Percentiles rank a stretch among this genome's conserved stretches.
Evolutionary conservation across 2,113 vertebrate genomes (phyloP).

Genomic region (Pandion haliaetus): DNA sequence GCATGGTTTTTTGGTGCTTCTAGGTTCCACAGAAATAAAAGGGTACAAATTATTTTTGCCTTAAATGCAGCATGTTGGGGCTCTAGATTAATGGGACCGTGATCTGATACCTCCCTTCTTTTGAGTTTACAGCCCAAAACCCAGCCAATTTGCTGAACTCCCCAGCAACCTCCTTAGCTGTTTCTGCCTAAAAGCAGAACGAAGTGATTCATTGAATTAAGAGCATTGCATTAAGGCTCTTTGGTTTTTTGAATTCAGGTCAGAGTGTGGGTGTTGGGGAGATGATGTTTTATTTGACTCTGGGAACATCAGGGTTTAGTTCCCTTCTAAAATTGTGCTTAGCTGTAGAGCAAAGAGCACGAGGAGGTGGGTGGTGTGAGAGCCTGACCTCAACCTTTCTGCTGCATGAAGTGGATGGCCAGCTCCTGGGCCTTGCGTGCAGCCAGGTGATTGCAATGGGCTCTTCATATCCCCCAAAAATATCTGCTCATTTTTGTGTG

Average conservation of each 20-base stretch:
- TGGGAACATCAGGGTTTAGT: not conserved
- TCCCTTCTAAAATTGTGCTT: not conserved
- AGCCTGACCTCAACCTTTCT: not conserved
- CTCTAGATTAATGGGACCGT: not conserved
- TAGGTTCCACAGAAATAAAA: not conserved
- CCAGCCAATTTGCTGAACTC: not conserved
- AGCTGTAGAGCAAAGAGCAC: not conserved
- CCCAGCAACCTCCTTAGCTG: not conserved
- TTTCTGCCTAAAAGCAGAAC: constrained; percentile 20
- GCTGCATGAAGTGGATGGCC: not conserved
- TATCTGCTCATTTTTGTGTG: not conserved
- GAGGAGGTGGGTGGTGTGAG: not conserved
- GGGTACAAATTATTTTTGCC: not conserved
- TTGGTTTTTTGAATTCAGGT: constrained; percentile 19
- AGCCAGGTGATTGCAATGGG: not conserved
- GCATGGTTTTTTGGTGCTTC: not conserved
- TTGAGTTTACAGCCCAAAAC: not conserved
- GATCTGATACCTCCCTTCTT: not conserved
- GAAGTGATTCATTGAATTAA: constrained; percentile 7
- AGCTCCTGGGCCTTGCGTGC: not conserved
- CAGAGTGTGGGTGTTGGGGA: not conserved
- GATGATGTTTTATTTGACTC: not conserved
- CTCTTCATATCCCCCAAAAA: not conserved
- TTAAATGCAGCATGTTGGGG: not conserved
- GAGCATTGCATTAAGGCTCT: not conserved